These are phyloP conservation scores for Drosophila lowei DNA, from an alignment of 1,140 invertebrate genomes.

Conservation along the genomic window DNA sequence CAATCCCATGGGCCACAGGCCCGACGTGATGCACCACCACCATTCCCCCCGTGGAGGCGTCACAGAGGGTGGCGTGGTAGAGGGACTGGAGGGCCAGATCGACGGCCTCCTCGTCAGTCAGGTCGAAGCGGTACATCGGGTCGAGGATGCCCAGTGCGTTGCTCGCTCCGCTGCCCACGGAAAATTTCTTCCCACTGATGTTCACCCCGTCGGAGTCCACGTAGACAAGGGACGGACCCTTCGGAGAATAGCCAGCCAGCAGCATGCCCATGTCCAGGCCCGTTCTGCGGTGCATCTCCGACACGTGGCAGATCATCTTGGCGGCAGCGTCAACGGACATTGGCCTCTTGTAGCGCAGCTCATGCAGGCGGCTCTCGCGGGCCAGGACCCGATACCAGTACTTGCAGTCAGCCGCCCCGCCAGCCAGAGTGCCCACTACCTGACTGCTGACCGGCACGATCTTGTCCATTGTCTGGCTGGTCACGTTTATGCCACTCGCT, in stretches of 20 bases:
- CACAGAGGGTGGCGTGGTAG: conserved; percentile 96
- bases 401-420: conserved; percentile 96
- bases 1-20: too few relatives aligned
- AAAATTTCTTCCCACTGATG: conserved; percentile 95
- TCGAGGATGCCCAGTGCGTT: conserved; percentile 98
- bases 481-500: conserved; percentile 93
- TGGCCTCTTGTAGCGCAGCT: conserved; percentile 90
- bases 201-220: conserved; percentile 97
- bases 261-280: conserved; percentile 95
- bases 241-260: conserved; percentile 97
- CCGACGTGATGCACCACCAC: conserved; percentile 11
- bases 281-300: conserved; percentile 97
- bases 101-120: conserved; percentile 95
- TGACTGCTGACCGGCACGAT: conserved; percentile 98
- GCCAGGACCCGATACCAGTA: conserved; percentile 98
- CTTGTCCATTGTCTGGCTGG: conserved; percentile 96
- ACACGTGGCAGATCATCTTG: conserved; percentile 98
- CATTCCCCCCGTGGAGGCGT: conserved; percentile 12
- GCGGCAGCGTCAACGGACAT: conserved; percentile 97
- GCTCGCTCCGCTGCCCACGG: conserved; percentile 97
- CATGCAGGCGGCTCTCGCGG: conserved; percentile 97
- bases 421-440: conserved; percentile 85
- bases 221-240: conserved; percentile 97
- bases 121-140: conserved; percentile 91
- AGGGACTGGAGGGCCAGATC: conserved; percentile 95